phyloP scores from a whole-genome alignment of 1,140 invertebrate genomes.

The Drosophila pseudoobscura region DNA sequence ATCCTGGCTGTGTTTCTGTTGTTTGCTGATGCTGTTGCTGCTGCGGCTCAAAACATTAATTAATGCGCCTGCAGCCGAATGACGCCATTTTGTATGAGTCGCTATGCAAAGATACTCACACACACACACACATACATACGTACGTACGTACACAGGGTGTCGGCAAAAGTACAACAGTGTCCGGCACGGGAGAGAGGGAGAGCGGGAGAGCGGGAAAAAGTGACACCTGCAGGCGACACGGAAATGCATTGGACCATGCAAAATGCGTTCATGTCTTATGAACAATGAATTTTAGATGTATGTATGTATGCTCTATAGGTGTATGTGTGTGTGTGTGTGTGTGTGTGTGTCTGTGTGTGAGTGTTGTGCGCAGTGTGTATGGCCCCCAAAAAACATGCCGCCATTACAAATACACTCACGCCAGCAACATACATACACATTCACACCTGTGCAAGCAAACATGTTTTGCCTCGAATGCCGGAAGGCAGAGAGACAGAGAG shows the following conservation, averaged over 20 bases:
- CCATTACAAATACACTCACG: conserved; percentile 30
- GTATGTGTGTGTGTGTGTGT: conserved; percentile 2
- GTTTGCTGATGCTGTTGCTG: conserved; percentile 42
- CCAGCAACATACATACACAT: conserved; percentile 14
- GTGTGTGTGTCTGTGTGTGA: conserved; percentile 15
- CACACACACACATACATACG: neutral
- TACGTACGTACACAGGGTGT: neutral
- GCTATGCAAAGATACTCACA: conserved; percentile 34
- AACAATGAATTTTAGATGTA: conserved; percentile 77
- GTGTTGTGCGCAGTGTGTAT: conserved; percentile 23
- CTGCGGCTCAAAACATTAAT: conserved; percentile 74
- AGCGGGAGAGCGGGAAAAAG: neutral
- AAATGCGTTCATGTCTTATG: conserved; percentile 78
- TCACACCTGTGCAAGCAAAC: conserved; percentile 66
- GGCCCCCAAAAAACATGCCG: conserved; percentile 61
- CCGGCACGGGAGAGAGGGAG: conserved; percentile 3
- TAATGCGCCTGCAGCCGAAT: conserved; percentile 76
- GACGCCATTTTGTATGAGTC: conserved; percentile 66
- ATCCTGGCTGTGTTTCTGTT: conserved; percentile 29
- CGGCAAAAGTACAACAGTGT: conserved; percentile 48
- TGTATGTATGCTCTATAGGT: conserved; percentile 7
- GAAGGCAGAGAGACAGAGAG: conserved; percentile 40
- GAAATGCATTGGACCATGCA: conserved; percentile 70
- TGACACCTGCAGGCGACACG: conserved; percentile 65
- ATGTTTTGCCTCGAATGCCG: conserved; percentile 64